Evolutionary conservation across 2,888 invertebrate genomes (phyloP), one percentile per base, ranked within the genome.

Genomic region (Erpobdella octoculata): DNA sequence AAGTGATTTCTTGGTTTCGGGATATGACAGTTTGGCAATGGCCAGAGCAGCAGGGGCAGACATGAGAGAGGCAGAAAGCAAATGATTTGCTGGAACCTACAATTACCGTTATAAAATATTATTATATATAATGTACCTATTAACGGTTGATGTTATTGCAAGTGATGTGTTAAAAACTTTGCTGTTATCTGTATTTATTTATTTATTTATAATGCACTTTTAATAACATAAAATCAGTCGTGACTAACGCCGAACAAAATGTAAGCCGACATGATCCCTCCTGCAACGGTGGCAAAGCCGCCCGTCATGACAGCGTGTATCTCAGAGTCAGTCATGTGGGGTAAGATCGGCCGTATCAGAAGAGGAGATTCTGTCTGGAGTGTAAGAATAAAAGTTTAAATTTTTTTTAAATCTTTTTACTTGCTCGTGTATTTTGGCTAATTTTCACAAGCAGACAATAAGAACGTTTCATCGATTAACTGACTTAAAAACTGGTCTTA

Each of bases 281-380:
- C 92, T 66, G 96, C 94, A 8, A 96, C 93, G 0, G 95, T 93
- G 0, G 95, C 93, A 84, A 95, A 96, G 2, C 97, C 96, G 0
- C 92, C 91, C 0, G 91, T 88, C 91, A 97, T 92, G 25, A 97
- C 87, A 0, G 94, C 89, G 82, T 95, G 93, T 0, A 97, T 83
- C 85, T 98, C 97, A 0, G 95, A 95, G 41, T 88, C 87, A 0
- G 97, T 98, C 81, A 97, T 86, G 75, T 88, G 82, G 12, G 87
- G 82, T 28, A 97, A 83, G 79, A 93, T 96, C 0, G 95, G 95
- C 78, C 91, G 89, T 71, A 97, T 89, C 70, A 97, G 81, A 41
- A 98, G 84, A 0, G 93, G 91, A 5, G 94, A 91, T 85, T 97
- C 97, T 0, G 91, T 89, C 92, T 92, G 83, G 9, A n/a, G 53